phyloP scores from a whole-genome alignment of 2,113 vertebrate genomes.

The Megaptera novaeangliae region DNA sequence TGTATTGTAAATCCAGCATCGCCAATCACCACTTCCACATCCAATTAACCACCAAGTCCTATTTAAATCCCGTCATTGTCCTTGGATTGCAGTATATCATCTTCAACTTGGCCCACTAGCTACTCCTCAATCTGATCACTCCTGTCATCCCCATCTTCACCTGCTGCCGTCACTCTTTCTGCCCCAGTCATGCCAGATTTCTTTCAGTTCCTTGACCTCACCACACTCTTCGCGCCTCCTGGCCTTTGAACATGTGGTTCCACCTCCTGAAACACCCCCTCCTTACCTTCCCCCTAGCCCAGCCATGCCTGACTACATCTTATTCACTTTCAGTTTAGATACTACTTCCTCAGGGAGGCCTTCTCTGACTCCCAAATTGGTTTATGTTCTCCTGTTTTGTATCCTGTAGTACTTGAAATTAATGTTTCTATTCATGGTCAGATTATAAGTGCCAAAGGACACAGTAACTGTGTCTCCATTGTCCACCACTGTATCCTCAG shows the following conservation, averaged over 20 bases:
- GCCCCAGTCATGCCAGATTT: neutral
- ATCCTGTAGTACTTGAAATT: neutral
- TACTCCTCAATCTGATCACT: neutral
- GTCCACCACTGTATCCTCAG: neutral
- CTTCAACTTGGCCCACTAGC: neutral
- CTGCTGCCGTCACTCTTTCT: neutral
- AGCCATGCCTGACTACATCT: neutral
- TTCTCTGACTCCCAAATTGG: neutral
- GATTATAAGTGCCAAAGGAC: neutral
- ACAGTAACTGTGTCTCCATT: neutral
- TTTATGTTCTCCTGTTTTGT: neutral
- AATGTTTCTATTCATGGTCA: neutral
- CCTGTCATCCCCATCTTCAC: neutral
- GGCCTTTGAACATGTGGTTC: neutral
- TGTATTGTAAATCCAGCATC: neutral
- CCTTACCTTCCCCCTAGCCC: neutral
- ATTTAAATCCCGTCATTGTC: neutral
- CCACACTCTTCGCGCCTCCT: neutral
- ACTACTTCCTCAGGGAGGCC: neutral
- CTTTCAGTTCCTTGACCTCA: neutral
- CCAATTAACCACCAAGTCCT: neutral
- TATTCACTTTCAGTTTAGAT: neutral
- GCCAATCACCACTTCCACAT: neutral
- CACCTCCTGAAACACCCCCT: neutral
- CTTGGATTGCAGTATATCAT: neutral